These are phyloP conservation scores for Neotoxoptera formosana DNA, from an alignment of 1,140 invertebrate species.

Conservation along the genomic window DNA sequence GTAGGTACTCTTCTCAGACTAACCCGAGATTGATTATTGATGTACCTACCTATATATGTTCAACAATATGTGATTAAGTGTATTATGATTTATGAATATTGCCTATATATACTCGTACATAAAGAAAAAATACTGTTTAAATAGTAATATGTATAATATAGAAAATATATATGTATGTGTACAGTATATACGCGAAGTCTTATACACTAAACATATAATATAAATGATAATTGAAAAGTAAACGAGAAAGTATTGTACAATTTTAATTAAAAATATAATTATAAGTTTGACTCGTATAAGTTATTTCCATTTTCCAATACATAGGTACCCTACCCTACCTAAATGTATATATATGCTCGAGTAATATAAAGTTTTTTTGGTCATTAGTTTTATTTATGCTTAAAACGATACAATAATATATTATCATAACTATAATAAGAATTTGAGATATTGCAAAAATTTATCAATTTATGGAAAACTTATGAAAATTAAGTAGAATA, in stretches of 20 bases:
- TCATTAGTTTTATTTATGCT: not conserved
- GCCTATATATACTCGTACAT: too few species aligned
- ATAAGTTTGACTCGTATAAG: not conserved
- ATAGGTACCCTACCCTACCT: not conserved
- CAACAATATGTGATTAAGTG: not conserved
- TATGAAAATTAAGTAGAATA: not conserved
- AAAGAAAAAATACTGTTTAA: too few species aligned
- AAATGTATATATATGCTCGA: not conserved
- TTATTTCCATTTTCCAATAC: not conserved
- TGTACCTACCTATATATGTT: too few species aligned
- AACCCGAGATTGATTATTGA: not conserved
- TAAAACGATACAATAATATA: not conserved
- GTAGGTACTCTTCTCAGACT: not conserved
- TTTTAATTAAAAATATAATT: not conserved
- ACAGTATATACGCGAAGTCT: too few species aligned
- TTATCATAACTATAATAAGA: not conserved
- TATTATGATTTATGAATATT: not conserved
- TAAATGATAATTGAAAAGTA: too few species aligned
- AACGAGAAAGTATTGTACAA: too few species aligned
- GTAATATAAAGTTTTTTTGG: not conserved
- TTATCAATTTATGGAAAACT: not conserved
- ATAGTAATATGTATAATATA: too few species aligned
- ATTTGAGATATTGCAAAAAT: not conserved
- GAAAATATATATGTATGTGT: too few species aligned
- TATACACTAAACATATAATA: too few species aligned